phyloP scores from a whole-genome alignment of 2,797 vertebrate genomes.

The Cirrhinus molitorella region DNA sequence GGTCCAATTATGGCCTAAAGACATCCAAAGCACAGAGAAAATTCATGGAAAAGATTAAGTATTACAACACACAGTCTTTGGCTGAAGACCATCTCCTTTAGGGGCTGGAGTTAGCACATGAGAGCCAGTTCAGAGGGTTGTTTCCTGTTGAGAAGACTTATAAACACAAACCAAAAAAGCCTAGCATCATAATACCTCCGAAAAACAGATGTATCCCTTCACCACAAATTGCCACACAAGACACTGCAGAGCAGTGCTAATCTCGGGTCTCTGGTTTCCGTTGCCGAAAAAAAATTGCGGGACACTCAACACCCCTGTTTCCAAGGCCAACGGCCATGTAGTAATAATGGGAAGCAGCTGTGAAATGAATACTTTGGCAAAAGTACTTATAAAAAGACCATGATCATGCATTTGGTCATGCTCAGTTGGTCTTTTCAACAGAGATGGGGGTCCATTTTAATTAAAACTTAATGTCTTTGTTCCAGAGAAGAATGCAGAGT shows the following conservation, averaged over 20 bases:
- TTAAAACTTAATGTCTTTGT: conserved; percentile 38
- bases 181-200: conserved; percentile 57
- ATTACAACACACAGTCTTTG: conserved; percentile 41
- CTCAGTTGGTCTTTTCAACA: conserved; percentile 57
- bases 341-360: conserved; percentile 81
- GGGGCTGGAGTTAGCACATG: conserved; percentile 26
- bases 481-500: conserved; percentile 15
- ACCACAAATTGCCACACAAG: conserved; percentile 48
- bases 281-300: conserved; percentile 57
- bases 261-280: conserved; percentile 69
- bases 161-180: conserved; percentile 31
- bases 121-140: conserved; percentile 19
- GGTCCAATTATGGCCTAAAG: conserved; percentile 27
- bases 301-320: conserved; percentile 70
- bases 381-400: conserved; percentile 74
- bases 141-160: conserved; percentile 47
- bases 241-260: conserved; percentile 36
- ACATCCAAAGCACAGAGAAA: conserved; percentile 19
- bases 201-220: conserved; percentile 71
- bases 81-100: conserved; percentile 23
- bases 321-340: conserved; percentile 65
- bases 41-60: conserved; percentile 40
- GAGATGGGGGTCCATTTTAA: conserved; percentile 37
- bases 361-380: conserved; percentile 66
- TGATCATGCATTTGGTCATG: conserved; percentile 64